Percentiles rank a stretch among this genome's conserved stretches.
Evolutionary conservation across 2,797 vertebrate genomes (phyloP).

Genomic region (Myripristis murdjan): DNA sequence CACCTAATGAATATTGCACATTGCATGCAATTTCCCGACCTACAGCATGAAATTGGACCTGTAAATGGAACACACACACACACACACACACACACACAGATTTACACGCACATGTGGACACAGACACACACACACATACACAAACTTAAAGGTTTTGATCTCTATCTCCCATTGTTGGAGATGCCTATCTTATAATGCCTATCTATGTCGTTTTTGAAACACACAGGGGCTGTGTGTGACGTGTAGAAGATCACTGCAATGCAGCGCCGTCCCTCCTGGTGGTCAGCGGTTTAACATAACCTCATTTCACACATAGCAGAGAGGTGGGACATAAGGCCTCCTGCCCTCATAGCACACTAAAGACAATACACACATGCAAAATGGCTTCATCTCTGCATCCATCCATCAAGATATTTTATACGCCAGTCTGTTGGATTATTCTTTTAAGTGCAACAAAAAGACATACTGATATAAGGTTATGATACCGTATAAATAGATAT

Average conservation of each 20-base stretch:
- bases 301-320: slow-evolving; percentile 64
- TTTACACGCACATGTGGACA: slow-evolving; percentile 7
- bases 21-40: slow-evolving; percentile 86
- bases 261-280: slow-evolving; percentile 74
- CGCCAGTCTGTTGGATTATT: slow-evolving; percentile 66
- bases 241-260: slow-evolving; percentile 38
- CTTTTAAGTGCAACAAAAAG: slow-evolving; percentile 78
- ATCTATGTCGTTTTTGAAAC: background rate
- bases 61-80: slow-evolving; percentile 42
- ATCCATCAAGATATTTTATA: slow-evolving; percentile 60
- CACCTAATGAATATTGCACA: slow-evolving; percentile 83
- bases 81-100: background rate
- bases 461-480: slow-evolving; percentile 75
- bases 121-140: slow-evolving; percentile 25
- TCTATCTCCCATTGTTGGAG: slow-evolving; percentile 23
- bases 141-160: slow-evolving; percentile 58
- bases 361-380: slow-evolving; percentile 84
- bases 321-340: slow-evolving; percentile 61
- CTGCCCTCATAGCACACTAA: slow-evolving; percentile 67
- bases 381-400: slow-evolving; percentile 78
- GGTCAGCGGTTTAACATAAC: slow-evolving; percentile 67
- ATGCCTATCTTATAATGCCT: slow-evolving; percentile 20
- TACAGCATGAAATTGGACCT: slow-evolving; percentile 70
- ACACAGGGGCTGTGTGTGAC: slow-evolving; percentile 28
- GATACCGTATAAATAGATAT: slow-evolving; percentile 81